Evolutionary conservation across 2,113 vertebrate genomes (phyloP).

Genomic region (Halcyon malimbica): DNA sequence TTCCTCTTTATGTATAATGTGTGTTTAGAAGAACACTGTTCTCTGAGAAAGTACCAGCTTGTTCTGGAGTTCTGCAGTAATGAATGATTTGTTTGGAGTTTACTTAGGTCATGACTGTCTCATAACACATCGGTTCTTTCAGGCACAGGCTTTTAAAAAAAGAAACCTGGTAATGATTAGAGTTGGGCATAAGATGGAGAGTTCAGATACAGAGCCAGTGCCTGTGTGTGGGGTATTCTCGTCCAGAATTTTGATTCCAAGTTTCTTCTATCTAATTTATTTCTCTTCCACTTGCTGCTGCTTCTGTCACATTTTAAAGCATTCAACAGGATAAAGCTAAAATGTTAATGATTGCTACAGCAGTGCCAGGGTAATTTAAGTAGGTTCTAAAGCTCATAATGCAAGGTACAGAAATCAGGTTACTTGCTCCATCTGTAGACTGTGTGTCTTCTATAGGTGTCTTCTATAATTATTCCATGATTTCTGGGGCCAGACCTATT

Average conservation of each 20-base stretch:
- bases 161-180: not conserved
- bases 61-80: constrained; percentile 12
- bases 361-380: not conserved
- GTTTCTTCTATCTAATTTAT: not conserved
- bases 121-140: constrained; percentile 24
- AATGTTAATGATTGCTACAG: not conserved
- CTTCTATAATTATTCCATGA: not conserved
- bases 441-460: not conserved
- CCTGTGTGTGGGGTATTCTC: not conserved
- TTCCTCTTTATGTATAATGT: constrained; percentile 13
- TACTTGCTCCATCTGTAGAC: not conserved
- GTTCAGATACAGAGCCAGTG: not conserved
- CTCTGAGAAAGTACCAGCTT: not conserved
- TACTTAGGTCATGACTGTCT: constrained; percentile 13
- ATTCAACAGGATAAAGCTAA: not conserved
- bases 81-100: constrained; percentile 56
- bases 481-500: not conserved
- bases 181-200: not conserved
- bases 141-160: not conserved
- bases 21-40: constrained; percentile 29
- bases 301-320: not conserved
- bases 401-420: not conserved
- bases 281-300: not conserved
- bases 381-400: not conserved
- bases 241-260: not conserved